Percentiles rank a stretch among this genome's conserved stretches.
phyloP scores from a whole-genome alignment of 2,797 vertebrate species.

The Glyptemys insculpta region DNA sequence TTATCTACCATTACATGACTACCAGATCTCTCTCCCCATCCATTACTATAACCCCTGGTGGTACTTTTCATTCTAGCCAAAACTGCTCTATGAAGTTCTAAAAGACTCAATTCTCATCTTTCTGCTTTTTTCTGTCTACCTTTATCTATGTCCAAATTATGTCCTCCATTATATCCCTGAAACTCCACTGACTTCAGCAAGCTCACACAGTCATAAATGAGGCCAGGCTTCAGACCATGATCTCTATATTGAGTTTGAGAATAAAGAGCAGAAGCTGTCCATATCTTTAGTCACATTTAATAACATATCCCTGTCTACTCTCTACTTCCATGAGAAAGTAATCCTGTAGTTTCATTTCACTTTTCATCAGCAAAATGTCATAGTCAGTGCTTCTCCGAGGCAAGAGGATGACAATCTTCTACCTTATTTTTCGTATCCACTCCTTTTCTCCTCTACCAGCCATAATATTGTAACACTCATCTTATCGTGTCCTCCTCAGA shows the following conservation, averaged over 20 bases:
- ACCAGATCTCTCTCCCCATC: neutral
- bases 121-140: neutral
- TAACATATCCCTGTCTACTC: neutral
- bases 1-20: neutral
- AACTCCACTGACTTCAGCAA: no score
- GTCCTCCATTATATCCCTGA: neutral
- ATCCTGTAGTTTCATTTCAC: neutral
- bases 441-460: neutral
- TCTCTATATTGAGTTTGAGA: neutral
- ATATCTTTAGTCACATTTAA: neutral
- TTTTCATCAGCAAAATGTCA: neutral
- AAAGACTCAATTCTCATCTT: neutral
- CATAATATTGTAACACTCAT: neutral
- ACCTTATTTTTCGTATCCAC: neutral
- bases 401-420: neutral
- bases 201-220: neutral
- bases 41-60: no score
- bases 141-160: neutral
- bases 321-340: neutral
- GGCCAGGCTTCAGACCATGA: neutral
- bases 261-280: neutral
- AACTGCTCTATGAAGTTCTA: neutral
- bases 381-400: neutral
- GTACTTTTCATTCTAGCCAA: neutral
- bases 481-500: neutral